Base-by-base conservation (phyloP, 2,888 invertebrate species). In the Rhodophaea formosa region DNA sequence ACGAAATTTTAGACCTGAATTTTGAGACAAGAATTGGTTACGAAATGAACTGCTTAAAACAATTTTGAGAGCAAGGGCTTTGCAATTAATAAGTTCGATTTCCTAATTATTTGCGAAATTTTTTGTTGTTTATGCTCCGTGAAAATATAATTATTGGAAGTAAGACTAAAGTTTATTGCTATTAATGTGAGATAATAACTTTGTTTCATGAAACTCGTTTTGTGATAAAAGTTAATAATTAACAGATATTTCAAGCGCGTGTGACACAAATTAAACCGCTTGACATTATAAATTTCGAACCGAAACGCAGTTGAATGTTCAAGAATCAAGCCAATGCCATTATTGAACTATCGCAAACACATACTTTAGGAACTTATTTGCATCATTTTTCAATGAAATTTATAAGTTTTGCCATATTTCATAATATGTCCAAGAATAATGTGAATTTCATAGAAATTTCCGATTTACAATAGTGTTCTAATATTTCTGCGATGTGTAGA, bases 1-100 rank as follows among this genome's bases (percentile, higher is more conserved):
- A 55, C 55, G 57, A 61, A 61, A 59, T 62, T 60, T 62, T 56
- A 58, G 58, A 49, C 59, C 49, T 58, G 67, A 68, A 63, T 67
- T 67, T 69, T 69, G 66, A 65, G 65, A 71, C 65, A 69, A 67
- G 72, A 70, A 71, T 71, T 72, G 32, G 60, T 79, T 79, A 64
- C 68, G 73, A 69, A 71, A 77, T 42, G 29, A 60, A 60, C 49
- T 49, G 53, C 59, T 66, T 63, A 51, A 55, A 56, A 68, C 64
- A 62, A 45, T 58, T 65, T 63, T 70, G 67, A 74, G 75, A 70
- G 62, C 72, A 76, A 77, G 72, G 76, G 72, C 72, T 72, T 71
- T 29, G 23, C 32, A 35, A 55, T 55, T 16, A 44, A 65, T 47
- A 62, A 66, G 59, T 45, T 64, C 23, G 58, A 59, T 75, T 71